These are phyloP conservation scores for Elephas maximus DNA, from an alignment of 2,113 vertebrate genomes.

Conservation along the genomic window DNA sequence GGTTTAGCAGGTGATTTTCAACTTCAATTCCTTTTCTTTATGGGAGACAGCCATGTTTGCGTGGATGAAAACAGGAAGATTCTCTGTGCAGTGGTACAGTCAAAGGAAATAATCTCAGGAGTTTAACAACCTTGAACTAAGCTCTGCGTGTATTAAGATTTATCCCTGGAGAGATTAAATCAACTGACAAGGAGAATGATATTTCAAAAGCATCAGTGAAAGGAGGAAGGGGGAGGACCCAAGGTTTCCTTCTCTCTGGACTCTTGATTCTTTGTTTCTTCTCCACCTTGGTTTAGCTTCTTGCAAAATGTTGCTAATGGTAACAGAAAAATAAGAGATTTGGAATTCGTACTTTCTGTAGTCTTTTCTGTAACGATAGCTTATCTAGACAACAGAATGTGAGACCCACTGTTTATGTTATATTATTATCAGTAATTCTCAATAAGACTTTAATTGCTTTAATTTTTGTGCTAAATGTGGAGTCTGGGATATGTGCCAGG, in stretches of 20 bases:
- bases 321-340: slow-evolving; percentile 46
- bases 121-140: not conserved
- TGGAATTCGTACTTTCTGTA: slow-evolving; percentile 44
- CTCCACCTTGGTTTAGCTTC: not conserved
- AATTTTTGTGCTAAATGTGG: slow-evolving; percentile 72
- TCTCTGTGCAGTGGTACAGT: not conserved
- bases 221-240: not conserved
- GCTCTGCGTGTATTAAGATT: not conserved
- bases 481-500: slow-evolving; percentile 74
- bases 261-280: not conserved
- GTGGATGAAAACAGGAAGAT: not conserved
- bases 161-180: not conserved
- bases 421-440: slow-evolving; percentile 68
- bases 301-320: slow-evolving; percentile 37
- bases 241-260: not conserved
- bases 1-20: too few relatives aligned
- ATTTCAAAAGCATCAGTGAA: not conserved
- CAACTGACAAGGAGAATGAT: not conserved
- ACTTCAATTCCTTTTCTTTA: not conserved
- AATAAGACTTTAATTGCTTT: slow-evolving; percentile 77
- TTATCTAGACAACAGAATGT: slow-evolving; percentile 61
- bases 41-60: not conserved
- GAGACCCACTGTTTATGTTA: slow-evolving; percentile 64
- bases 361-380: slow-evolving; percentile 4
- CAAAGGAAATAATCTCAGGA: not conserved